Evolutionary conservation across 2,797 vertebrate species (phyloP).

Genomic region (Scarus forsteni): DNA sequence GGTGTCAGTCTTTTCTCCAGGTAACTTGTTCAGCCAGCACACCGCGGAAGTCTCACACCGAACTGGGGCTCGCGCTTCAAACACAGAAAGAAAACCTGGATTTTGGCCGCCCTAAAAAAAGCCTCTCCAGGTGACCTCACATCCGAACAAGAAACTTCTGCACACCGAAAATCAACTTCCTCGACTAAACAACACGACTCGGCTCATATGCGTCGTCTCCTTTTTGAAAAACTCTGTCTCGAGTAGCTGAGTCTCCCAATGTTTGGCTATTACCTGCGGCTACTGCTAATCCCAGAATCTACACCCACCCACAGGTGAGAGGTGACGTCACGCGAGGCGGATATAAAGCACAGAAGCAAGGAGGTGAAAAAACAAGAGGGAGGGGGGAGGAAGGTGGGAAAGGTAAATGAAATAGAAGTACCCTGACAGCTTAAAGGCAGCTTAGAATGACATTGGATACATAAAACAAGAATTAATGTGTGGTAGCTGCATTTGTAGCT

Average conservation of each 20-base stretch:
- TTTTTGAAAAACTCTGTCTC: conserved; percentile 10
- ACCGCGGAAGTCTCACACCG: conserved; percentile 79
- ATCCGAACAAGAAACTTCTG: background rate
- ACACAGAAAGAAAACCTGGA: conserved; percentile 22
- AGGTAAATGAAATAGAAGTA: no score
- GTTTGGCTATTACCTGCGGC: conserved; percentile 84
- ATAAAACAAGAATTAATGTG: no score
- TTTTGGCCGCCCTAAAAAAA: conserved; percentile 22
- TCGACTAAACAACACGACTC: background rate
- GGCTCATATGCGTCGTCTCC: conserved; percentile 24
- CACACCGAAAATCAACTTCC: background rate
- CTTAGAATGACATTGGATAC: no score
- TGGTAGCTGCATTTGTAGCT: no score
- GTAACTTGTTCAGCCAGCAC: conserved; percentile 48
- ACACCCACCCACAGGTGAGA: conserved; percentile 82
- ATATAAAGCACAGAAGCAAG: conserved; percentile 21
- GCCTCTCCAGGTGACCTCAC: conserved; percentile 39
- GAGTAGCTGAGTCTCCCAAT: conserved; percentile 50
- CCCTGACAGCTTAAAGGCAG: no score
- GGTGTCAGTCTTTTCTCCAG: background rate
- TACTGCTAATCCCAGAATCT: conserved; percentile 78
- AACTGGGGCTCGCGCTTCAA: conserved; percentile 41
- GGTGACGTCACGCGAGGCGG: conserved; percentile 78
- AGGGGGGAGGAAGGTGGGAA: no score
- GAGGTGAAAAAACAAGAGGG: background rate